phyloP scores from a whole-genome alignment of 2,797 vertebrate species.

The Oryzias dopingdopingensis region DNA sequence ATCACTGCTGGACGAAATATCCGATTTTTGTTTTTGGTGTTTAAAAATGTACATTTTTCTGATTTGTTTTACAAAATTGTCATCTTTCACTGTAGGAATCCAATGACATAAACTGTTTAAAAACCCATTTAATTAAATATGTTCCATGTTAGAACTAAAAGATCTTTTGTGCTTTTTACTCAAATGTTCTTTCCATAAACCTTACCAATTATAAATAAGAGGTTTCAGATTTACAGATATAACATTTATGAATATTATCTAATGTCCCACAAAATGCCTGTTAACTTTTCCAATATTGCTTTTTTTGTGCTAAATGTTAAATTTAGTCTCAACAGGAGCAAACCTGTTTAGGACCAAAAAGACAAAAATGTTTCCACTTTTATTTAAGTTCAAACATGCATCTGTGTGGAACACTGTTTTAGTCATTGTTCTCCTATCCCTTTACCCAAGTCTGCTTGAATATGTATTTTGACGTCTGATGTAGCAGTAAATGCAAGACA shows the following conservation, averaged over 20 bases:
- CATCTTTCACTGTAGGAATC: too few species aligned
- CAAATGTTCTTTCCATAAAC: background rate
- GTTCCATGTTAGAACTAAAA: too few species aligned
- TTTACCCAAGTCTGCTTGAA: too few species aligned
- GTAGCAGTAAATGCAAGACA: conserved; percentile 9
- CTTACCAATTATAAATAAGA: conserved; percentile 9
- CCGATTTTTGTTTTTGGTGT: conserved; percentile 11
- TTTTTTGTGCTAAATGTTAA: background rate
- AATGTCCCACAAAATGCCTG: background rate
- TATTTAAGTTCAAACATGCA: conserved; percentile 14
- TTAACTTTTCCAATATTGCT: background rate
- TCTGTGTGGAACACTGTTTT: conserved; percentile 22
- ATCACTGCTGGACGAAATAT: conserved; percentile 3
- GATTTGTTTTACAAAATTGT: conserved; percentile 29
- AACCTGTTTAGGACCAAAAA: background rate
- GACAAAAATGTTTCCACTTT: conserved; percentile 38
- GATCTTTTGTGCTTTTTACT: background rate
- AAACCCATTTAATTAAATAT: too few species aligned
- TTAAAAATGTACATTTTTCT: conserved; percentile 22
- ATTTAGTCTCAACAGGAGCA: conserved; percentile 3
- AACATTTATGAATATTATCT: background rate
- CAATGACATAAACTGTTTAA: too few species aligned
- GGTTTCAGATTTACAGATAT: conserved; percentile 3
- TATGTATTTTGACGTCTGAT: too few species aligned
- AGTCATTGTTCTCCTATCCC: too few species aligned